These are phyloP conservation scores for Alitta virens DNA, from an alignment of 2,888 invertebrate genomes.

Conservation along the genomic window DNA sequence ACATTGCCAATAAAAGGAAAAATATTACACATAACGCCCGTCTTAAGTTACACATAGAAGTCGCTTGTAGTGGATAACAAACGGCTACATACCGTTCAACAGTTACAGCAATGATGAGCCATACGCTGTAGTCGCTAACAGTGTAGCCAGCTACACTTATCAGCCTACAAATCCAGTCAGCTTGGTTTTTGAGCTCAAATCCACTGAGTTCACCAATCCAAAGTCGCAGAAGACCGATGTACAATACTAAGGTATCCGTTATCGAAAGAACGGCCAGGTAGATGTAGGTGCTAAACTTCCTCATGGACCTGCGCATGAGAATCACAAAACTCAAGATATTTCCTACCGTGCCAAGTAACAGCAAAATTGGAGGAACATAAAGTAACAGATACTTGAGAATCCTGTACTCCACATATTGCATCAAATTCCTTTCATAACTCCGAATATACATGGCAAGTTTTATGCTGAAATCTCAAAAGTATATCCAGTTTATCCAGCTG, in stretches of 20 bases:
- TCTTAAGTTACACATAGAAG: slow-evolving; percentile 36
- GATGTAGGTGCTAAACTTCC: slow-evolving; percentile 43
- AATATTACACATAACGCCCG: slow-evolving; percentile 41
- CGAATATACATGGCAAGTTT: slow-evolving; percentile 17
- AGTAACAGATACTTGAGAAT: slow-evolving; percentile 35
- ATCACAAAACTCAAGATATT: slow-evolving; percentile 46
- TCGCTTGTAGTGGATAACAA: slow-evolving; percentile 42
- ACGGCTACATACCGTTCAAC: slow-evolving; percentile 51
- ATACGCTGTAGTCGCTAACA: slow-evolving; percentile 44
- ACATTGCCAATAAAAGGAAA: slow-evolving; percentile 33
- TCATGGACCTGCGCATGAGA: slow-evolving; percentile 41
- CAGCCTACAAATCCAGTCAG: slow-evolving; percentile 41
- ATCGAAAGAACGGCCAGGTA: slow-evolving; percentile 45
- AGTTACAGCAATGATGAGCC: slow-evolving; percentile 52
- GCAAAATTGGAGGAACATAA: slow-evolving; percentile 41
- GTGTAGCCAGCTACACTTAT: slow-evolving; percentile 39
- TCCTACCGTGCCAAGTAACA: slow-evolving; percentile 47
- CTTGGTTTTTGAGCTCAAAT: slow-evolving; percentile 34
- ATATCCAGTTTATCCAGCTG: too few relatives aligned
- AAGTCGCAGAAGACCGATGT: slow-evolving; percentile 41
- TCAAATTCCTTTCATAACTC: slow-evolving; percentile 20
- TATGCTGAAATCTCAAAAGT: too few relatives aligned
- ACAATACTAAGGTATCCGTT: slow-evolving; percentile 44
- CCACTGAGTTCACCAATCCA: slow-evolving; percentile 45
- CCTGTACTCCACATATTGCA: slow-evolving; percentile 19